Evolutionary conservation across 2,888 invertebrate genomes (phyloP).

Genomic region (Netelia virgata): DNA sequence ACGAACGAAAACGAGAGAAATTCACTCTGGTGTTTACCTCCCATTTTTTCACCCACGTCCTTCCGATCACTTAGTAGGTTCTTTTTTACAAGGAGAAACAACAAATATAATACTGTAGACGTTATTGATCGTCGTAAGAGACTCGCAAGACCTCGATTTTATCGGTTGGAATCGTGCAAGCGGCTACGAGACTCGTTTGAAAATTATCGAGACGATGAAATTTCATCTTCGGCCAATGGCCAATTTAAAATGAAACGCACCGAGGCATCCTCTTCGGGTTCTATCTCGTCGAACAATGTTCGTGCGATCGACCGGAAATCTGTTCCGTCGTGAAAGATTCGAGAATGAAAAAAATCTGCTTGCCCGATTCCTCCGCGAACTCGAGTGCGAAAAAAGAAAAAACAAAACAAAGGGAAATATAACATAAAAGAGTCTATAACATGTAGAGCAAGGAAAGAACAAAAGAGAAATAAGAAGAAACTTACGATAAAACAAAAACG

Average conservation of each 20-base stretch:
- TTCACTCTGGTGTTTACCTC: slow-evolving; percentile 53
- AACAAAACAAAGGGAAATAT: slow-evolving; percentile 62
- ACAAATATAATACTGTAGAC: slow-evolving; percentile 76
- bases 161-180: slow-evolving; percentile 47
- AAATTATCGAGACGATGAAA: slow-evolving; percentile 27
- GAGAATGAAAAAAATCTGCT: slow-evolving; percentile 37
- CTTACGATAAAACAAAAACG: slow-evolving; percentile 73
- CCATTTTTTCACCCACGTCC: not conserved
- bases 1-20: slow-evolving; percentile 3
- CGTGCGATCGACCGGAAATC: slow-evolving; percentile 2
- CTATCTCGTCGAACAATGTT: not conserved
- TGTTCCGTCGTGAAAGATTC: slow-evolving; percentile 4
- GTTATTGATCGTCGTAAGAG: slow-evolving; percentile 71
- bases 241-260: slow-evolving; percentile 23
- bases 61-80: slow-evolving; percentile 57
- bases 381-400: slow-evolving; percentile 68
- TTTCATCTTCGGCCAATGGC: slow-evolving; percentile 28
- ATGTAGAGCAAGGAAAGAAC: slow-evolving; percentile 67
- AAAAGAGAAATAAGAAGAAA: slow-evolving; percentile 53
- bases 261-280: not conserved
- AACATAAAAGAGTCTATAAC: slow-evolving; percentile 75
- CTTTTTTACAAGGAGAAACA: slow-evolving; percentile 76
- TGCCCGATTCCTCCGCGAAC: slow-evolving; percentile 72
- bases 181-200: slow-evolving; percentile 11
- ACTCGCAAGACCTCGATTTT: slow-evolving; percentile 59